Percentiles rank a stretch among this genome's conserved stretches.
Conservation (phyloP, 2,113 vertebrate species). For the Peromyscus leucopus region DNA sequence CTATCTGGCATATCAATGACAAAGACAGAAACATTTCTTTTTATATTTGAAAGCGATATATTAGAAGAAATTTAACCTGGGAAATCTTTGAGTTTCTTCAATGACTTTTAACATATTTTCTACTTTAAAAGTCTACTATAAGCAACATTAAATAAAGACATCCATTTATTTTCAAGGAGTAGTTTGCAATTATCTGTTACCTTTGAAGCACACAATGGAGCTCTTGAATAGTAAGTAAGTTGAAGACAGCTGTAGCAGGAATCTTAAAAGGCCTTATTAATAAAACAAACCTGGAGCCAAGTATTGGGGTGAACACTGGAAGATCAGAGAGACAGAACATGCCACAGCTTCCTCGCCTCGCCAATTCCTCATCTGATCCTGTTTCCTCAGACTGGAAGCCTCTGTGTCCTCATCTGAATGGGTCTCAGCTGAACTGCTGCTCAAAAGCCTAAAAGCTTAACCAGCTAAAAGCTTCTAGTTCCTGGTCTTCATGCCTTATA, state of each 20-base stretch:
- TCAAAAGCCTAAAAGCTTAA: too few species aligned
- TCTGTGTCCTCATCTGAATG: too few species aligned
- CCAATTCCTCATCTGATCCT: too few species aligned
- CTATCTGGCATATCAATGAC: background rate
- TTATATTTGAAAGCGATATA: background rate
- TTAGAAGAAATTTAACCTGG: background rate
- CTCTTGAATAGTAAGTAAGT: background rate
- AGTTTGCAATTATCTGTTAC: constrained; percentile 17
- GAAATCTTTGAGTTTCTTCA: constrained; percentile 30
- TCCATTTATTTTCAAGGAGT: background rate
- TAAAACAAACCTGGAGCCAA: too few species aligned
- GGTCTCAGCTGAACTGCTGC: too few species aligned
- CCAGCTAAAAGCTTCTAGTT: too few species aligned
- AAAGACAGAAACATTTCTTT: background rate
- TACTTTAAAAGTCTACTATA: constrained; percentile 4
- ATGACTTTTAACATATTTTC: background rate
- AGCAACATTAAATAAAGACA: background rate
- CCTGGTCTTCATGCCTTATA: too few species aligned
- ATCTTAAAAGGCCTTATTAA: too few species aligned
- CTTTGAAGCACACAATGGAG: constrained; percentile 26
- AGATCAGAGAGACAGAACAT: too few species aligned
- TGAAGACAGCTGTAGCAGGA: background rate
- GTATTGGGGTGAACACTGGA: too few species aligned
- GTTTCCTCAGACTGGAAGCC: too few species aligned
- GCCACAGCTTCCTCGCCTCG: too few species aligned